These are phyloP conservation scores for Oreochromis aureus DNA, from an alignment of 2,113 vertebrate genomes.

Conservation along the genomic window DNA sequence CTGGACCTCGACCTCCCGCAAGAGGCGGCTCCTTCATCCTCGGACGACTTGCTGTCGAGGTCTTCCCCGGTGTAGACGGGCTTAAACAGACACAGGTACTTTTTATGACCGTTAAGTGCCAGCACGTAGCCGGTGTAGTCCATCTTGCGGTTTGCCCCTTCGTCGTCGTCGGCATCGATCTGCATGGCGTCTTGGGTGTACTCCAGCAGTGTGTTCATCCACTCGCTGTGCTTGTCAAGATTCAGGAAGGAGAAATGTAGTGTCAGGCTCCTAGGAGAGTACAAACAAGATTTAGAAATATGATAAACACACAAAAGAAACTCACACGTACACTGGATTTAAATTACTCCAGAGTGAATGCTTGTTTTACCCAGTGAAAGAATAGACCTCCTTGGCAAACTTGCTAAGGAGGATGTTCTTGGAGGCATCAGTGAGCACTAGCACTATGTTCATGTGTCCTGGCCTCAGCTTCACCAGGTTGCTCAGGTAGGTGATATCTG, in stretches of 20 bases:
- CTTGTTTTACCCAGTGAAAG: slow-evolving; percentile 84
- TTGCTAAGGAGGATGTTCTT: slow-evolving; percentile 92
- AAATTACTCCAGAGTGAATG: not conserved
- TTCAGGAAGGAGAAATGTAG: slow-evolving; percentile 98
- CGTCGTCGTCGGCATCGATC: slow-evolving; percentile 81
- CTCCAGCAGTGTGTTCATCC: slow-evolving; percentile 87
- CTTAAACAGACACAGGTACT: slow-evolving; percentile 95
- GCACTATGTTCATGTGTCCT: slow-evolving; percentile 94
- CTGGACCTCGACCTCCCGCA: slow-evolving; percentile 50
- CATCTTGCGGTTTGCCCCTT: slow-evolving; percentile 71
- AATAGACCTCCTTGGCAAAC: slow-evolving; percentile 94
- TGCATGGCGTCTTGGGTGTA: slow-evolving; percentile 83
- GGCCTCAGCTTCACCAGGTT: slow-evolving; percentile 92
- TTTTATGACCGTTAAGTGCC: slow-evolving; percentile 94
- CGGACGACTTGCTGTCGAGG: slow-evolving; percentile 56
- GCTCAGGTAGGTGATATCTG: slow-evolving; percentile 90
- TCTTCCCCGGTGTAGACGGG: slow-evolving; percentile 83
- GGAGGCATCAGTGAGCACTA: slow-evolving; percentile 87
- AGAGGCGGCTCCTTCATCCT: slow-evolving; percentile 58
- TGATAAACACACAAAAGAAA: not conserved
- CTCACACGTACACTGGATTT: not conserved
- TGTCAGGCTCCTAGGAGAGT: slow-evolving; percentile 78
- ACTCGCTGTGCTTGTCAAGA: slow-evolving; percentile 89
- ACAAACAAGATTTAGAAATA: not conserved
- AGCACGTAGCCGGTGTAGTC: slow-evolving; percentile 93